Evolutionary conservation across 1,140 invertebrate species (phyloP).

Genomic region (Ridgeia piscesae): DNA sequence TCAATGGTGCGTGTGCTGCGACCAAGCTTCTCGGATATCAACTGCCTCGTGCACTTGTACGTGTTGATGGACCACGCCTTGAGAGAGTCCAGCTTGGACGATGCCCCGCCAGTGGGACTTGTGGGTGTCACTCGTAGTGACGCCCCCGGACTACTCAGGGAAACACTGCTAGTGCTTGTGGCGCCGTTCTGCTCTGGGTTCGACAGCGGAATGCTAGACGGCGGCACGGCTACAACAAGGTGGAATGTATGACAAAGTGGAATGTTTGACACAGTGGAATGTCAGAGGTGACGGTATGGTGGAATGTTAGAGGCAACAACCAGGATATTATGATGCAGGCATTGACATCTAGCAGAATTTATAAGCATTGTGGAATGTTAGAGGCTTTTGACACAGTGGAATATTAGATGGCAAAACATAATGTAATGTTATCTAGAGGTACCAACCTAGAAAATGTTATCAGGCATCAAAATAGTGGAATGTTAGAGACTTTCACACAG

Average conservation of each 20-base stretch:
- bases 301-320: background rate
- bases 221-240: constrained; percentile 48
- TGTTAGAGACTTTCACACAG: no score
- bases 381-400: background rate
- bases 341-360: no score
- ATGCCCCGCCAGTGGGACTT: constrained; percentile 29
- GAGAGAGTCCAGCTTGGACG: constrained; percentile 73
- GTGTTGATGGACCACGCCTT: constrained; percentile 96
- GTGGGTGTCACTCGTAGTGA: constrained; percentile 14
- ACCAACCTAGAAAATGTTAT: no score
- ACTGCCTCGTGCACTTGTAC: constrained; percentile 93
- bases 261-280: background rate
- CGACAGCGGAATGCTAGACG: constrained; percentile 56
- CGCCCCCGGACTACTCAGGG: constrained; percentile 51
- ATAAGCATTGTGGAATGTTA: background rate
- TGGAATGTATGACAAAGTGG: constrained; percentile 7
- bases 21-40: constrained; percentile 88
- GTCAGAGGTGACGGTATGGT: background rate
- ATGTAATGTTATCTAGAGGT: no score
- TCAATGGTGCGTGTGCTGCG: constrained; percentile 80
- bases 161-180: constrained; percentile 64
- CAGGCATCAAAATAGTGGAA: background rate
- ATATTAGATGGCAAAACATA: background rate
- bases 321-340: background rate
- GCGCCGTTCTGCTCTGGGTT: constrained; percentile 65